Evolutionary conservation across 1,140 invertebrate species (phyloP).

Genomic region (Calliopsis andreniformis): DNA sequence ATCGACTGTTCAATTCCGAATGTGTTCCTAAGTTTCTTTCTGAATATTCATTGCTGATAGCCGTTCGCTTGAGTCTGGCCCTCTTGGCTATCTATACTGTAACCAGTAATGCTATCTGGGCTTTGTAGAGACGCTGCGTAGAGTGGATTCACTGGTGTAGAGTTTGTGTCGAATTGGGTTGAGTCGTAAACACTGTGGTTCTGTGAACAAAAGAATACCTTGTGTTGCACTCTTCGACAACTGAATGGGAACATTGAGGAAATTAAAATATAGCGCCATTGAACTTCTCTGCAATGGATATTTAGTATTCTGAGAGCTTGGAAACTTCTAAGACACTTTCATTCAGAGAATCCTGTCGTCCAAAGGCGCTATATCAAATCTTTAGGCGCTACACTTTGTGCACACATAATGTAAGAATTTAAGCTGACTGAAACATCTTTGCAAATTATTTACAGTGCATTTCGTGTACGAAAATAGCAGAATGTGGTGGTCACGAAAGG

Average conservation of each 20-base stretch:
- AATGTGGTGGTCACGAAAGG: not conserved
- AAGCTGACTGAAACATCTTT: not conserved
- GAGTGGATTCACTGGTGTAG: slow-evolving; percentile 86
- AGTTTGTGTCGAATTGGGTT: slow-evolving; percentile 87
- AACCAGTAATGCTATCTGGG: slow-evolving; percentile 87
- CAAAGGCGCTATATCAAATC: not conserved
- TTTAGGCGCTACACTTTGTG: not conserved
- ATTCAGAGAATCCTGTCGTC: not conserved
- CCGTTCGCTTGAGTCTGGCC: slow-evolving; percentile 75
- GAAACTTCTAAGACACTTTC: not conserved
- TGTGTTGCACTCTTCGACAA: slow-evolving; percentile 60
- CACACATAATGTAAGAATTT: not conserved
- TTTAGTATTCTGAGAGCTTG: not conserved
- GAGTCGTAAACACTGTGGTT: slow-evolving; percentile 90
- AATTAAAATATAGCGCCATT: not conserved
- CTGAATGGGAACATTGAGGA: not conserved
- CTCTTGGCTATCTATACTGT: slow-evolving; percentile 82
- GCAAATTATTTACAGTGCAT: not conserved
- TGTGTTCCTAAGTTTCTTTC: no score
- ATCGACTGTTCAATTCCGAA: no score
- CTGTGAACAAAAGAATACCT: slow-evolving; percentile 82
- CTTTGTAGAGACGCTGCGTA: slow-evolving; percentile 89
- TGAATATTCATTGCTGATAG: slow-evolving; percentile 76
- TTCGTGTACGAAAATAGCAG: not conserved
- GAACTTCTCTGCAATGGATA: not conserved